Percentiles rank a stretch among this genome's conserved stretches.
Conservation (phyloP, 2,113 vertebrate genomes). For the Phocoena phocoena region DNA sequence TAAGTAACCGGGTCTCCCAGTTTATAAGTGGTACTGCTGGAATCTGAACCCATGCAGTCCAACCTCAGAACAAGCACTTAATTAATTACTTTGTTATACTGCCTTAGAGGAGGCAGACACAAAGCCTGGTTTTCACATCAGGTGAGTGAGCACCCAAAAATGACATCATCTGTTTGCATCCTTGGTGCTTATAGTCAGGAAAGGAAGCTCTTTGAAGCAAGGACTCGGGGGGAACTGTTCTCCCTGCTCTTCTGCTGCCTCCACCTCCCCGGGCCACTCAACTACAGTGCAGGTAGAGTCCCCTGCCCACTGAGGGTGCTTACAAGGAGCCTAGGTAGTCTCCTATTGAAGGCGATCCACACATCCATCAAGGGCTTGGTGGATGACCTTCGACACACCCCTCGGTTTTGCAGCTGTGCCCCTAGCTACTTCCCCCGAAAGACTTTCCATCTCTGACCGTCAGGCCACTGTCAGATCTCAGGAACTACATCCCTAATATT, state of each 20-base stretch:
- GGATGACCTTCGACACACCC: not conserved
- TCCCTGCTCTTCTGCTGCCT: not conserved
- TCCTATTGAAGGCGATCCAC: not conserved
- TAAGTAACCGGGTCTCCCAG: not conserved
- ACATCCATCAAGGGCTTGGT: not conserved
- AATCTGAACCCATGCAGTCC: not conserved
- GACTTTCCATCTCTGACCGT: not conserved
- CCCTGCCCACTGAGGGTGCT: not conserved
- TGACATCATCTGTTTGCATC: not conserved
- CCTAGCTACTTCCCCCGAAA: not conserved
- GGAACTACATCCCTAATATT: not conserved
- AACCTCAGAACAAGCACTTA: not conserved
- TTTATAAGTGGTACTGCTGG: not conserved
- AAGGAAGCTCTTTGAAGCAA: not conserved
- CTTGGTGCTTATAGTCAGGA: not conserved
- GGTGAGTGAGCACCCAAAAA: not conserved
- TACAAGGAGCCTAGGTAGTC: not conserved
- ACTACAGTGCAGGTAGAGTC: not conserved
- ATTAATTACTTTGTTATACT: not conserved
- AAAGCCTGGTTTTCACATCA: not conserved
- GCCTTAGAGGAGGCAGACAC: not conserved
- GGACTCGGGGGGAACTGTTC: too few relatives aligned
- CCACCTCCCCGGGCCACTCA: accelerated
- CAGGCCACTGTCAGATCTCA: not conserved
- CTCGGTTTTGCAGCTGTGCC: not conserved